Evolutionary conservation across 1,140 invertebrate species (phyloP), one percentile per base, ranked within the genome.

Genomic region (Drosophila tani): DNA sequence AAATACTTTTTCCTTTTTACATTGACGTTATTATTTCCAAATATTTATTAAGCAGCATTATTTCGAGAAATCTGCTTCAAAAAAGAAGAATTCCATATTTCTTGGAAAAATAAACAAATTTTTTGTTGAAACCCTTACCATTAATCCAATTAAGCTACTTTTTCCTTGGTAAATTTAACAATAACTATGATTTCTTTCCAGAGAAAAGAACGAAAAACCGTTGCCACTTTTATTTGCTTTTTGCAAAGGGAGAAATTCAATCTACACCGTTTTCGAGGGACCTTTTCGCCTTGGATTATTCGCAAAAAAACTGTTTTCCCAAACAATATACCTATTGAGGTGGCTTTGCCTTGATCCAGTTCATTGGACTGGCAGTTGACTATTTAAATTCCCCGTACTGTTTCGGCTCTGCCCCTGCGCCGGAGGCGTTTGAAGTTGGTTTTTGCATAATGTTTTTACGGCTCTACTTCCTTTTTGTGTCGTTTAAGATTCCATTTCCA

Each of bases 391-490:
- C 57, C 49, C 64, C 51, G 58, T 46, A 47, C 57, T 65, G 75
- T 65, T 50, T 69, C 45, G 24, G 51, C 50, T 35, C 29, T 11
- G 46, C 43, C 32, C 32, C 17, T 46, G 12, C 14, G 56, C 71
- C 53, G 47, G 14, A 35, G 56, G 67, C 67, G 29, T 47, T 67
- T 55, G 27, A 79, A 41, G 55, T 71, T 58, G n/a, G 66, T 17
- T 70, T 71, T 29, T 50, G 38, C 27, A 38, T 64, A 68, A 86
- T 68, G 82, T 79, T 90, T 79, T 85, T 90, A 88, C 67, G 88
- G 78, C 85, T 66, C 75, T 85, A 90, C 85, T 85, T 85, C 56
- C 85, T 75, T 81, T 74, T 81, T 74, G 74, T 84, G 81, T 88
- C 69, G 58, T 70, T 78, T 66, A 69, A 76, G 77, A 86, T 88